Evolutionary conservation across 2,888 invertebrate species (phyloP), one percentile per base, ranked within the genome.

Genomic region (Drosophila mayaguana): DNA sequence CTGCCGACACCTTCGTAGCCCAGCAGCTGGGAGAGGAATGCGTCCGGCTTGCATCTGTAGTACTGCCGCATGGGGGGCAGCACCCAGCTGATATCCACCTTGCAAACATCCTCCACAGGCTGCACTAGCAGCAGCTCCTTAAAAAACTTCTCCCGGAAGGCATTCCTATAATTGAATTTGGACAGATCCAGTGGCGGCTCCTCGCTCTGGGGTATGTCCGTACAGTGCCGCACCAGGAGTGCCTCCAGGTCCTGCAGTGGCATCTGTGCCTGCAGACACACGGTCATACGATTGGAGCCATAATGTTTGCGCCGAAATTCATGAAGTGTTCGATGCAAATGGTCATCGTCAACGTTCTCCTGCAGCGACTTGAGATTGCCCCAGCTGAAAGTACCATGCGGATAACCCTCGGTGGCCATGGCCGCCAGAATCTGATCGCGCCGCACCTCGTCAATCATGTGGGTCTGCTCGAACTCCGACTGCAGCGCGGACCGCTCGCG

Each of bases 1-100:
- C 97, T 97, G 57, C 97, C 97, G 85, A 95, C 95, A 1, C 98
- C 98, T 92, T 98, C 97, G 91, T 98, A 96, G 0, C 97, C 97
- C 20, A 98, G 92, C 16, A 98, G 92, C 92, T 95, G 95, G 0
- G 96, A 95, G 11, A 98, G 92, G 90, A 97, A 98, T 60, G 96
- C 92, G 67, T 95, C 93, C 34, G 94, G 93, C 56, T 93, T 93
- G 50, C 84, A 87, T 63, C 86, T 88, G 63, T 93, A 93, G 32
- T 82, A 79, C 53, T 84, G 20, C 0, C 79, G 69, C 80, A 92
- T 88, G 0, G 93, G 68, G 4, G 92, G 93, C 42, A 93, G 64
- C 4, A 91, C 90, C 92, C 93, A 93, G 2, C 91, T 92, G 7
- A 93, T 50, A 70, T 92, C 93, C 67, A 96, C 94, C 93, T 96